phyloP scores from a whole-genome alignment of 2,888 invertebrate species.

The Zygaena filipendulae region DNA sequence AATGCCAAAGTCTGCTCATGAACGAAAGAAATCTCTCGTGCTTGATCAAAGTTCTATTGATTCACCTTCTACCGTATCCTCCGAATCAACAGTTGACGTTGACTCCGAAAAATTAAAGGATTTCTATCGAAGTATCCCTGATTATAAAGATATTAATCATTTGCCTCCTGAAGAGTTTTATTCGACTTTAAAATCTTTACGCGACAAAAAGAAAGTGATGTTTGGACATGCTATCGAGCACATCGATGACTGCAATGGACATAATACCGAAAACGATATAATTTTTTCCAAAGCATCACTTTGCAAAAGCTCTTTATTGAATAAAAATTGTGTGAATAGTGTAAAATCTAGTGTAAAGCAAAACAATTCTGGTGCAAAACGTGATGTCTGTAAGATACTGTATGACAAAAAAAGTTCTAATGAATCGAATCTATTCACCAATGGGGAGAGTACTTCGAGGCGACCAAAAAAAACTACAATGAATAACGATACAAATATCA shows the following conservation, averaged over 20 bases:
- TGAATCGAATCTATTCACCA: too few relatives aligned
- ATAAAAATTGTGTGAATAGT: conserved; percentile 20
- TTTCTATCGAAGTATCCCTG: conserved; percentile 83
- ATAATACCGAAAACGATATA: conserved; percentile 21
- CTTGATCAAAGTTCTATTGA: conserved; percentile 45
- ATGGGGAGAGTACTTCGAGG: too few relatives aligned
- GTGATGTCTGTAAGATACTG: conserved; percentile 6
- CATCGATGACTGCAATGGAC: conserved; percentile 30
- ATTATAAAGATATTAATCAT: conserved; percentile 81
- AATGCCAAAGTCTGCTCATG: conserved; percentile 77
- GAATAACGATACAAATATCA: conserved; percentile 13
- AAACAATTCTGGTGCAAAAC: conserved; percentile 23
- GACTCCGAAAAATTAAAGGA: conserved; percentile 73
- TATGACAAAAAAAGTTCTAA: too few relatives aligned
- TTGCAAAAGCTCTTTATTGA: conserved; percentile 12
- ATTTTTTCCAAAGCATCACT: conserved; percentile 20
- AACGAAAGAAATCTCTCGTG: conserved; percentile 58
- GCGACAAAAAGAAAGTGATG: conserved; percentile 71
- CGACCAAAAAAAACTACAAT: conserved; percentile 1
- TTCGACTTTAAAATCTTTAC: conserved; percentile 73
- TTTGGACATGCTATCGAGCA: conserved; percentile 40
- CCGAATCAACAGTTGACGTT: conserved; percentile 36
- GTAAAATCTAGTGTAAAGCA: conserved; percentile 17
- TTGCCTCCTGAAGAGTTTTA: conserved; percentile 81
- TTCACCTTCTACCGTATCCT: conserved; percentile 35